phyloP scores from a whole-genome alignment of 2,113 vertebrate species.

The Semicossyphus pulcher region DNA sequence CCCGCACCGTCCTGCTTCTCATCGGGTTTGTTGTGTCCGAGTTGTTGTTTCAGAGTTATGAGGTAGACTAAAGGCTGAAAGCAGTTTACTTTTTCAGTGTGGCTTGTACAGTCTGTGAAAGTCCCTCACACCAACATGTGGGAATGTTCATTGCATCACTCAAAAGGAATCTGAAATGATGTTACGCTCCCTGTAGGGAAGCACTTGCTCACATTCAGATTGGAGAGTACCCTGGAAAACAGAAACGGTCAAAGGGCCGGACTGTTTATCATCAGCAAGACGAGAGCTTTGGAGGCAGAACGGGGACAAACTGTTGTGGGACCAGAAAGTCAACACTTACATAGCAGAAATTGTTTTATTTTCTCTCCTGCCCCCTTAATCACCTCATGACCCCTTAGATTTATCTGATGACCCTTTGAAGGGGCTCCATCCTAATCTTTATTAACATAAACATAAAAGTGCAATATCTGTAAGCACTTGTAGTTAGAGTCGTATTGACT shows the following conservation, averaged over 20 bases:
- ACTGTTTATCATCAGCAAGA: conserved; percentile 40
- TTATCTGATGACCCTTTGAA: no score
- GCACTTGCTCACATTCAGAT: conserved; percentile 44
- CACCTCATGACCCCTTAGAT: no score
- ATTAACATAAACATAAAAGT: no score
- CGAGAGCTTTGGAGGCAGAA: background rate
- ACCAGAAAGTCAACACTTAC: no score
- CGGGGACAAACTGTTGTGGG: conserved; percentile 39
- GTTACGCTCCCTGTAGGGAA: conserved; percentile 61
- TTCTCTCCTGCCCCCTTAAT: no score
- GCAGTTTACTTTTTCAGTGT: background rate
- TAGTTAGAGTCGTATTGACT: no score
- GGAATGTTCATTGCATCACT: conserved; percentile 68
- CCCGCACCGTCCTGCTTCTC: background rate
- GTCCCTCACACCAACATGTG: conserved; percentile 56
- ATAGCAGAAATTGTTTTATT: no score
- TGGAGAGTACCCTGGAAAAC: conserved; percentile 33
- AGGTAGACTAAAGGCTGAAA: no score
- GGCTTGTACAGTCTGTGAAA: conserved; percentile 18
- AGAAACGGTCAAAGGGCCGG: conserved; percentile 2
- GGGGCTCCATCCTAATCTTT: no score
- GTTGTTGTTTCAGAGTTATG: conserved; percentile 19
- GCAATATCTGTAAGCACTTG: no score
- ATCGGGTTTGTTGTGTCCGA: background rate
- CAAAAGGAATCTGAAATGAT: conserved; percentile 66